phyloP scores from a whole-genome alignment of 53 echinoderm and acorn worm species.

The Luidia sarsii region DNA sequence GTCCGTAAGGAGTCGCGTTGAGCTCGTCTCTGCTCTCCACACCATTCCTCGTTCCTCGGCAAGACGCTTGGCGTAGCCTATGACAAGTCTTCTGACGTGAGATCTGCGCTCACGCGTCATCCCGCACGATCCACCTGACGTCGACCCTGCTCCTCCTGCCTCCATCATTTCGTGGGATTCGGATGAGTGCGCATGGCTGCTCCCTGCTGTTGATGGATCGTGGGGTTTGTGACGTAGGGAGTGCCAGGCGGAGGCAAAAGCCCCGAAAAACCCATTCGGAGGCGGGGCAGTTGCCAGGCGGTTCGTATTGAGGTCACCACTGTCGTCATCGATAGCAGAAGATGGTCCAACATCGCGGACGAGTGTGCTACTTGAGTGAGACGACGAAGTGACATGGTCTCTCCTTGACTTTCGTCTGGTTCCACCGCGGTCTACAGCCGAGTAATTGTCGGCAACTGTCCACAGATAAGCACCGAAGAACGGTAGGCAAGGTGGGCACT shows the following conservation, averaged over 20 bases:
- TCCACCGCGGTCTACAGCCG: slow-evolving; percentile 60
- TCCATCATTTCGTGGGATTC: not conserved
- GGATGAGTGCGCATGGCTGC: not conserved
- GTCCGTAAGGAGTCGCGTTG: not conserved
- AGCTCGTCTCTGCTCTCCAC: slow-evolving; percentile 1
- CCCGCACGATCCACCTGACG: not conserved
- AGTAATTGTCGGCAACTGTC: slow-evolving; percentile 64
- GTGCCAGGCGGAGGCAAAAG: slow-evolving; percentile 27
- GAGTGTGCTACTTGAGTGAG: not conserved
- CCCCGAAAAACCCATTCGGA: slow-evolving; percentile 10
- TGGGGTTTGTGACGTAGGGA: not conserved
- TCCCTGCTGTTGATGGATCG: not conserved
- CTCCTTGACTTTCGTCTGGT: slow-evolving; percentile 15
- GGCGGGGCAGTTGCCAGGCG: not conserved
- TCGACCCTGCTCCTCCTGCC: not conserved
- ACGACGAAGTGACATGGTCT: not conserved
- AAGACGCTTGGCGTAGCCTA: slow-evolving; percentile 57
- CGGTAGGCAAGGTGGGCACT: slow-evolving; percentile 81
- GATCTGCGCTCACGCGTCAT: slow-evolving; percentile 49
- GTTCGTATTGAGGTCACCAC: not conserved
- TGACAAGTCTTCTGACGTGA: slow-evolving; percentile 60
- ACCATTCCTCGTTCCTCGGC: slow-evolving; percentile 47
- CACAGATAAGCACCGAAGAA: slow-evolving; percentile 78
- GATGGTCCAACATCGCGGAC: not conserved
- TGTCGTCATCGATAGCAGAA: not conserved